A percentile compares a stretch with the other conserved stretches of the same genome.
Conservation (phyloP, 2,888 invertebrate species). For the Hypomecis punctinalis region DNA sequence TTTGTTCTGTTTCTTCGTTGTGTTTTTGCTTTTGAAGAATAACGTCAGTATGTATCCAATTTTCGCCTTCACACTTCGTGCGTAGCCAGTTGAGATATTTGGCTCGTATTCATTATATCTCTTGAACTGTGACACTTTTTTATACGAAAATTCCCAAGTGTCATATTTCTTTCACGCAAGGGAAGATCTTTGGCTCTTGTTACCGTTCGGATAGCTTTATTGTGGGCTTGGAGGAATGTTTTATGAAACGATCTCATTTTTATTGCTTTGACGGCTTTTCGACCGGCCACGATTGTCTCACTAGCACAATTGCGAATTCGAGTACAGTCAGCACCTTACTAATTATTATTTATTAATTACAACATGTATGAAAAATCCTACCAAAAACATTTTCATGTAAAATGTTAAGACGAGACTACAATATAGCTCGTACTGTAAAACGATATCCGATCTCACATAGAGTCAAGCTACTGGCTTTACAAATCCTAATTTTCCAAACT, state of each 20-base stretch:
- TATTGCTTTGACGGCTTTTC: constrained; percentile 2
- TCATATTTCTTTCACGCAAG: constrained; percentile 52
- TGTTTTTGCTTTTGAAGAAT: neutral
- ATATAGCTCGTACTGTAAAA: no score
- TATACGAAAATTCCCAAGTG: constrained; percentile 44
- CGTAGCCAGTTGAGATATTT: constrained; percentile 52
- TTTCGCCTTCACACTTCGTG: constrained; percentile 37
- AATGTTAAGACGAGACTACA: no score
- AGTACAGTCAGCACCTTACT: no score
- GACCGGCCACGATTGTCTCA: no score
- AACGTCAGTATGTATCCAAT: constrained; percentile 27
- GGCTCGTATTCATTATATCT: constrained; percentile 56
- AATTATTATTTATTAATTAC: no score
- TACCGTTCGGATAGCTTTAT: constrained; percentile 46
- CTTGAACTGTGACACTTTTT: constrained; percentile 45
- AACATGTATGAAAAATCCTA: no score
- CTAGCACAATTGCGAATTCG: no score
- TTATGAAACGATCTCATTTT: constrained; percentile 16
- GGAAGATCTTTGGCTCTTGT: constrained; percentile 50
- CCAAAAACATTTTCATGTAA: no score
- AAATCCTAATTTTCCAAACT: no score
- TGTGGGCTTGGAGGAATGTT: constrained; percentile 48
- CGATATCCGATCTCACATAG: no score
- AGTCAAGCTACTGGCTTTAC: no score
- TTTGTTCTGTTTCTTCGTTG: no score